Base-by-base conservation (phyloP, 2,113 vertebrate genomes). In the Elaphurus davidianus region DNA sequence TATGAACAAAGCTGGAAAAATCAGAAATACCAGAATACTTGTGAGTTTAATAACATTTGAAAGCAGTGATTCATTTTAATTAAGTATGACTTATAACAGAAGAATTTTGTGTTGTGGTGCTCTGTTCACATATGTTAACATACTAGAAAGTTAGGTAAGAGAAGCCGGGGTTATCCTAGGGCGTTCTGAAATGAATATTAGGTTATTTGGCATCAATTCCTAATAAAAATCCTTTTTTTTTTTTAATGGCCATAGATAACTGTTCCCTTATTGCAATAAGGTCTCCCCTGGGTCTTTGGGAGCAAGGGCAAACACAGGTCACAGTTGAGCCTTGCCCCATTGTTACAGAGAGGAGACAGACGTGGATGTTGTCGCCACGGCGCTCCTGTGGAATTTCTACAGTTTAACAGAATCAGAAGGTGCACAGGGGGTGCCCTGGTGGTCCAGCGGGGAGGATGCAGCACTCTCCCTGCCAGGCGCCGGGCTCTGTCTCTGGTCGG, bases 1-100 rank as follows among this genome's bases (percentile, higher is more conserved):
- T 94, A 27, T 16, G 47, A 96, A 33, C 87, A 87, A 95, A 89
- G 14, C n/a, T 40, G 87, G 59, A 86, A 95, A 93, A 74, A 55
- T 64, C 40, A 90, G 30, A 84, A 62, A 43, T 10, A 6, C 67
- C 36, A 40, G 67, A n/a, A 88, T 94, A 45, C 60, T 87, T 30
- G 3, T 57, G 27, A 43, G 60, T 71, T 79, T 93, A 57, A 40
- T 28, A 55, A 60, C n/a, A 74, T 67, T 95, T 76, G 27, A 81
- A 90, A 95, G 74, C 45, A 71, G 33, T 50, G 79, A 71, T 36
- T 90, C 5, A 60, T 71, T 94, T 64, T 96, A 19, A 85, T 55
- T 54, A 71, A 93, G 28, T 83, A 28, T 79, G 62, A 91, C 54
- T 90, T 76, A 21, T 81, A 52, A 64, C 43, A 19, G 6, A 90